A percentile compares a stretch with the other conserved stretches of the same genome.
phyloP scores from a whole-genome alignment of 2,797 vertebrate species.

The Phylloscopus collybita region DNA sequence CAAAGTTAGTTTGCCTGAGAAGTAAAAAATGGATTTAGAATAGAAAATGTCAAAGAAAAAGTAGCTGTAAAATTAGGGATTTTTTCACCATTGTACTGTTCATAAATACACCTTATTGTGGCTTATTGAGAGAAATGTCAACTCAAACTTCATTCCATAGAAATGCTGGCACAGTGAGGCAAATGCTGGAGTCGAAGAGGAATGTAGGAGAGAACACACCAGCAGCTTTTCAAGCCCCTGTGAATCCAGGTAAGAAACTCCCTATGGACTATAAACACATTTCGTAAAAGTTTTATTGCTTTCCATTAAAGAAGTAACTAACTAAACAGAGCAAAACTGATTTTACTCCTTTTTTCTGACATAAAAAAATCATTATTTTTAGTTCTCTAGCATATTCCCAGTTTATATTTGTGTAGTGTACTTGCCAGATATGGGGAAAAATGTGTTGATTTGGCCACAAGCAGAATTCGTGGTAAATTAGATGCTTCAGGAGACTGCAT shows the following conservation, averaged over 20 bases:
- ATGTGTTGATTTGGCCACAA: background rate
- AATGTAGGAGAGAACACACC: slow-evolving; percentile 71
- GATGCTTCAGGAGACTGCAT: background rate
- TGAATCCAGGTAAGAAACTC: slow-evolving; percentile 74
- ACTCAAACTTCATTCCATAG: slow-evolving; percentile 58
- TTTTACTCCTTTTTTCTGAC: background rate
- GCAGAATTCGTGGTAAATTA: background rate
- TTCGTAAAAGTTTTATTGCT: background rate
- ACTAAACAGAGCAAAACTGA: background rate
- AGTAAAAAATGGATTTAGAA: background rate
- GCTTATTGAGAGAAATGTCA: background rate
- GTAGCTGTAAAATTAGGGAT: background rate
- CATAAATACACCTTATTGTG: background rate
- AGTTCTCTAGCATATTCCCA: background rate
- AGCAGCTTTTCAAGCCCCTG: slow-evolving; percentile 70
- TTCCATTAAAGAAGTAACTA: background rate
- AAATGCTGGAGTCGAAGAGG: slow-evolving; percentile 82
- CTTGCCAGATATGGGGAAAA: background rate
- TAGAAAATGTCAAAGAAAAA: background rate
- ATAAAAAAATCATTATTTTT: background rate
- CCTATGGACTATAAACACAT: background rate
- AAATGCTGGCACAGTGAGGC: slow-evolving; percentile 79
- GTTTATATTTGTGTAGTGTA: background rate
- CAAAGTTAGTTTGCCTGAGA: background rate
- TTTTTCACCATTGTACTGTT: background rate